Conservation (phyloP, 2,113 vertebrate genomes). For the Pygathrix nemaeus region DNA sequence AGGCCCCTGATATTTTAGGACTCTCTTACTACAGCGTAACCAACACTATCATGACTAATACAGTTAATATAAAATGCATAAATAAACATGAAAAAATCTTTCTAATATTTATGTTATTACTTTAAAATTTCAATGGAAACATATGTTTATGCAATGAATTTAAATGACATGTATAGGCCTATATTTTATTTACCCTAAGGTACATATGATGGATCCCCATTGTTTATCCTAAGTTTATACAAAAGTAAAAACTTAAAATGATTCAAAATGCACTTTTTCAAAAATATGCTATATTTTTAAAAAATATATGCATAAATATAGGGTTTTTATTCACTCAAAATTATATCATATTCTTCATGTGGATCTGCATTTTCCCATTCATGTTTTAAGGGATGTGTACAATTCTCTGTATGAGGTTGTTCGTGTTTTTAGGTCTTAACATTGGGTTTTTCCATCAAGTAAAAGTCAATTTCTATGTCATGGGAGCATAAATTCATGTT, state of each 20-base stretch:
- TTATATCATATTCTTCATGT: background rate
- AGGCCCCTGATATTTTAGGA: background rate
- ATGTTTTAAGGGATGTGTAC: background rate
- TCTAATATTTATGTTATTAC: background rate
- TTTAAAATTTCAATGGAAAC: slow-evolving; percentile 24
- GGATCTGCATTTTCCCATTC: background rate
- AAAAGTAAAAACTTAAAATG: background rate
- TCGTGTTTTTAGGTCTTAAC: background rate
- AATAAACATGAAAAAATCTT: background rate
- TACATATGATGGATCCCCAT: background rate
- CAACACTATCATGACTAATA: background rate
- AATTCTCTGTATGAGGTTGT: background rate
- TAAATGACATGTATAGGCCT: background rate
- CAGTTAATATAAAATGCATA: background rate
- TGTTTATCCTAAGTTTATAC: background rate
- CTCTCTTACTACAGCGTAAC: background rate
- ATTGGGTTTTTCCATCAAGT: background rate
- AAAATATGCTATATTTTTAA: background rate
- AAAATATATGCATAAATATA: background rate
- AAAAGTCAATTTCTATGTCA: background rate
- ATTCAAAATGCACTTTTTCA: background rate
- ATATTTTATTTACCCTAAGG: background rate
- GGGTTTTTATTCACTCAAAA: background rate
- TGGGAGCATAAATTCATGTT: background rate
- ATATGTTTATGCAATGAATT: background rate